These are phyloP conservation scores for Spatulosminthurus flaviceps DNA, from an alignment of 2,888 invertebrate species.

Conservation along the genomic window DNA sequence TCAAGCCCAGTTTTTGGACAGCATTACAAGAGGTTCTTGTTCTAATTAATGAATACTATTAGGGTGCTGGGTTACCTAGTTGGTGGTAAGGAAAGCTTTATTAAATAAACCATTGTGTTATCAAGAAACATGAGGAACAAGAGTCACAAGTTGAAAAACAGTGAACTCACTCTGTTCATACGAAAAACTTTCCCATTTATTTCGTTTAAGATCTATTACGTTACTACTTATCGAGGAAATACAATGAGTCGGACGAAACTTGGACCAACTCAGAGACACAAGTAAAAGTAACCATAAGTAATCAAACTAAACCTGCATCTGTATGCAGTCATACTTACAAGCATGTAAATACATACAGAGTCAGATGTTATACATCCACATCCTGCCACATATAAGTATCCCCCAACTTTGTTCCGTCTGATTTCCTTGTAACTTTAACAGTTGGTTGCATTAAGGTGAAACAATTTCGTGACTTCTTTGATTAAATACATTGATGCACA, in stretches of 20 bases:
- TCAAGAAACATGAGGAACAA: background rate
- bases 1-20: conserved; percentile 4
- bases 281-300: too few species aligned
- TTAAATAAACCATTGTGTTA: background rate
- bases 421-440: too few species aligned
- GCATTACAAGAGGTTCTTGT: background rate
- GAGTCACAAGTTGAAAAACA: background rate
- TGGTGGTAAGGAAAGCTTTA: background rate
- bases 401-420: too few species aligned
- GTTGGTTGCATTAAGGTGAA: too few species aligned
- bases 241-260: background rate
- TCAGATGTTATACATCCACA: too few species aligned
- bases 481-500: too few species aligned
- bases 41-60: conserved; percentile 13
- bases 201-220: background rate
- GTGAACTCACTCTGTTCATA: background rate
- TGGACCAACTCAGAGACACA: too few species aligned
- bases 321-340: too few species aligned
- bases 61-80: background rate
- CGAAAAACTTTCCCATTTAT: conserved; percentile 2
- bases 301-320: too few species aligned
- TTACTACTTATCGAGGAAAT: conserved; percentile 5
- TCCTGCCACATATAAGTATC: too few species aligned
- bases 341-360: too few species aligned
- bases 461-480: too few species aligned